phyloP scores from a whole-genome alignment of 1,140 invertebrate genomes.

The Reticulitermes speratus region DNA sequence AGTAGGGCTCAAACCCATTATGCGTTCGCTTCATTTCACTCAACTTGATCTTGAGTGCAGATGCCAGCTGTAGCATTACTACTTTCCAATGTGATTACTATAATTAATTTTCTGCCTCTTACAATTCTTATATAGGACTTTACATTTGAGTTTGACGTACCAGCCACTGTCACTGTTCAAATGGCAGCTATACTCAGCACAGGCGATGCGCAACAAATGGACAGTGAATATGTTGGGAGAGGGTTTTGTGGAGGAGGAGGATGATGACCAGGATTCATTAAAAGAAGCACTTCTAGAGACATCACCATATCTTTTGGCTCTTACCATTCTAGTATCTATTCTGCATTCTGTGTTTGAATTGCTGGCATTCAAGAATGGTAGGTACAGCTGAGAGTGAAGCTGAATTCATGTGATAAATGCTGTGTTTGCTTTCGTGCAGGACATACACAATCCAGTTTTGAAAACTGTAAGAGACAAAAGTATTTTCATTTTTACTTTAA shows the following conservation, averaged over 20 bases:
- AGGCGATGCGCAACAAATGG: conserved; percentile 84
- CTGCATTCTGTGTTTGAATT: conserved; percentile 98
- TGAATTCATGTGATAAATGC: not conserved
- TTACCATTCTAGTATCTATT: conserved; percentile 92
- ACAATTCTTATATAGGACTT: conserved; percentile 40
- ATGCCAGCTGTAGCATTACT: no score
- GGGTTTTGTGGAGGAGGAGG: conserved; percentile 67
- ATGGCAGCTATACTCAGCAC: conserved; percentile 94
- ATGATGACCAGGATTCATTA: conserved; percentile 94
- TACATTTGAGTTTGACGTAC: conserved; percentile 79
- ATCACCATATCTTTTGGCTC: conserved; percentile 89
- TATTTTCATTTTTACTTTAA: no score
- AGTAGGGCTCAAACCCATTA: no score
- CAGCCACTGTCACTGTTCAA: conserved; percentile 94
- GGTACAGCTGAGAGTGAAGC: conserved; percentile 33
- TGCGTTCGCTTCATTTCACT: no score
- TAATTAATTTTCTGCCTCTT: no score
- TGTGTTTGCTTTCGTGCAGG: not conserved
- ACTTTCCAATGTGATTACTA: no score
- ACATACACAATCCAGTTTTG: no score
- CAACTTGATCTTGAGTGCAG: no score
- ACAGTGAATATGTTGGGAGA: conserved; percentile 57
- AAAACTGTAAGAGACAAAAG: no score
- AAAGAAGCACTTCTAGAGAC: conserved; percentile 97
- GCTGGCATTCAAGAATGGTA: conserved; percentile 98